A percentile compares a stretch with the other conserved stretches of the same genome.
These are phyloP conservation scores for Protonibea diacanthus DNA, from an alignment of 2,797 vertebrate genomes.

Conservation along the genomic window DNA sequence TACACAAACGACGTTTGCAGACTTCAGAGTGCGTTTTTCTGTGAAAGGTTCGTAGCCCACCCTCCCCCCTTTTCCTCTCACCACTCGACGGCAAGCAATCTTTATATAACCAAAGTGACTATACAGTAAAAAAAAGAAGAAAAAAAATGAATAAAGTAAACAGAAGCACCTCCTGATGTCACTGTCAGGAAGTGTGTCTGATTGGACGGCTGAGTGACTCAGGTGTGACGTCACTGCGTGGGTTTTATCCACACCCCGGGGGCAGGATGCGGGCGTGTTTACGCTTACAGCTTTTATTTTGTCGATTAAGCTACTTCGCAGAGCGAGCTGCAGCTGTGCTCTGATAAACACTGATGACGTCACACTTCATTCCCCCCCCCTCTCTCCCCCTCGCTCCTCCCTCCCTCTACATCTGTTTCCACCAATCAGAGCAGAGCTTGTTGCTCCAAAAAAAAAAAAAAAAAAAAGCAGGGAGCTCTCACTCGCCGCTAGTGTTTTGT, in stretches of 20 bases:
- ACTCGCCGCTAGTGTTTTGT: constrained; percentile 42
- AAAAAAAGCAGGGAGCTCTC: constrained; percentile 26
- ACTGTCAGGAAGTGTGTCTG: constrained; percentile 67
- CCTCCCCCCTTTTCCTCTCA: constrained; percentile 41
- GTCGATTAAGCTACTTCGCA: constrained; percentile 51
- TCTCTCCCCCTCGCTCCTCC: too few relatives aligned
- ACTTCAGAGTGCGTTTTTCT: constrained; percentile 72
- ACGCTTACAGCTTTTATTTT: constrained; percentile 46
- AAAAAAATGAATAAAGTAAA: constrained; percentile 47
- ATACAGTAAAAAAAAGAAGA: constrained; percentile 61
- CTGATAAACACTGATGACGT: constrained; percentile 53
- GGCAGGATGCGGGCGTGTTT: constrained; percentile 2
- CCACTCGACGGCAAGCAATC: constrained; percentile 70
- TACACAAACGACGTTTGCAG: constrained; percentile 81
- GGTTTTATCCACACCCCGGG: constrained; percentile 22
- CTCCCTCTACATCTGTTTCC: constrained; percentile 34
- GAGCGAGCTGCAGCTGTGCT: constrained; percentile 48
- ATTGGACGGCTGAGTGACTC: constrained; percentile 66
- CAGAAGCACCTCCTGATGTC: constrained; percentile 70
- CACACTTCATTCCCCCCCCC: background rate
- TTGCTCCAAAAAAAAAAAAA: background rate
- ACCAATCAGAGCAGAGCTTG: constrained; percentile 46
- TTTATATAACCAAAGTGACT: constrained; percentile 78
- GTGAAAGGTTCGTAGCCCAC: constrained; percentile 63
- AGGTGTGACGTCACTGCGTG: constrained; percentile 30